Percentiles rank a stretch among this genome's conserved stretches.
phyloP scores from a whole-genome alignment of 2,888 invertebrate species.

The Pristionchus japonicus region DNA sequence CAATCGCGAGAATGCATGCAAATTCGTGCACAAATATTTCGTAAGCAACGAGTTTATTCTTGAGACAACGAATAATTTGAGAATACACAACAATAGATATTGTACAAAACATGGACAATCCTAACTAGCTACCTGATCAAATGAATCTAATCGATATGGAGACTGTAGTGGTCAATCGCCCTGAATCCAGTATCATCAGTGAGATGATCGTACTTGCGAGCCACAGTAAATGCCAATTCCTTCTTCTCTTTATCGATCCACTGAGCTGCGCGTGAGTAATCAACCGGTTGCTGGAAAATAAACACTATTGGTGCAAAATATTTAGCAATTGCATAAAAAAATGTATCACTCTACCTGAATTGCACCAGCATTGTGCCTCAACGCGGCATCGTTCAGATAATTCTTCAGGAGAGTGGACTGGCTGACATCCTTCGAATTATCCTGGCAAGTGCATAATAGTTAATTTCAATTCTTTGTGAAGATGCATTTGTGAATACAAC shows the following conservation, averaged over 20 bases:
- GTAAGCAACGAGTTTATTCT: neutral
- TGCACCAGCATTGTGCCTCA: neutral
- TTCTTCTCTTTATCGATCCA: slow-evolving; percentile 23
- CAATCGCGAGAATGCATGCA: no score
- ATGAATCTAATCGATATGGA: neutral
- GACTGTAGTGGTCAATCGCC: neutral
- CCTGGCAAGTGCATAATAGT: neutral
- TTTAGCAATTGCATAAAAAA: neutral
- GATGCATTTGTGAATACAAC: no score
- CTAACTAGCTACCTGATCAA: neutral
- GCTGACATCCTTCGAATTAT: neutral
- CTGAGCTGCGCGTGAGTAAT: slow-evolving; percentile 8
- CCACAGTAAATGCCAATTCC: neutral
- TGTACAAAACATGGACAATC: neutral
- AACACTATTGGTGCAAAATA: neutral
- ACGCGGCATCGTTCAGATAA: neutral
- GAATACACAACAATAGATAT: neutral
- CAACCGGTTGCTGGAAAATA: neutral
- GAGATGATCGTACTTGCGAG: neutral
- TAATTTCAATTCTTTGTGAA: neutral
- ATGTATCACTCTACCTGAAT: neutral
- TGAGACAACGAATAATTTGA: neutral
- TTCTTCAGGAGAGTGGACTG: neutral
- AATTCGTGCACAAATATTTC: no score
- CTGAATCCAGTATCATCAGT: neutral